A percentile compares a stretch with the other conserved stretches of the same genome.
Evolutionary conservation across 1,140 invertebrate species (phyloP).

Genomic region (Drosophila aff.): DNA sequence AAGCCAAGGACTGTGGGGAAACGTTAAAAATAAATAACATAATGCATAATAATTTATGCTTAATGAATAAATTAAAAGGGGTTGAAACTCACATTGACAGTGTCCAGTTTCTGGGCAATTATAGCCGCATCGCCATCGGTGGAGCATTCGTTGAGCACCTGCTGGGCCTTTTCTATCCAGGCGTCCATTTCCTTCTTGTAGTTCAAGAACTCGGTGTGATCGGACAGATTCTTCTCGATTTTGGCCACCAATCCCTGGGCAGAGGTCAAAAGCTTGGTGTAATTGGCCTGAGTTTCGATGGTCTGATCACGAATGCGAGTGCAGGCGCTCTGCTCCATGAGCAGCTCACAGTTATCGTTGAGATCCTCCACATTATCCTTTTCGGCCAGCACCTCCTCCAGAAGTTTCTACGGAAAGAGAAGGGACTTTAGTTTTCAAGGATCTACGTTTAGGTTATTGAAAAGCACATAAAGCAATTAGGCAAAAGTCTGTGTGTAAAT

Average conservation of each 20-base stretch:
- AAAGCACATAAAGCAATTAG: conserved; percentile 64
- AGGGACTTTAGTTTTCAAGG: conserved; percentile 17
- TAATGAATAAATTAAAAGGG: neutral
- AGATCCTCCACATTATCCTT: conserved; percentile 93
- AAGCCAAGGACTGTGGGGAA: conserved; percentile 87
- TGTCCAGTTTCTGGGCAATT: conserved; percentile 94
- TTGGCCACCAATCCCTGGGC: conserved; percentile 92
- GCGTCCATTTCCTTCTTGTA: conserved; percentile 92
- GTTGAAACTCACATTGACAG: conserved; percentile 86
- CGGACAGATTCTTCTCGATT: conserved; percentile 94
- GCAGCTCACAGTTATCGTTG: conserved; percentile 93
- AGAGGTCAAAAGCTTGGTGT: conserved; percentile 91
- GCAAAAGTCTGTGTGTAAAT: conserved; percentile 65
- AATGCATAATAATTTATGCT: no score
- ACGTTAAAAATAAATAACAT: neutral
- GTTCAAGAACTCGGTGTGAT: conserved; percentile 95
- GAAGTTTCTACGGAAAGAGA: conserved; percentile 86
- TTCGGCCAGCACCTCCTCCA: conserved; percentile 91
- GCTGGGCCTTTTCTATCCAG: conserved; percentile 92
- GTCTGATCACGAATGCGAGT: conserved; percentile 94
- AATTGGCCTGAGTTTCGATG: conserved; percentile 92
- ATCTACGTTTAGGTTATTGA: neutral
- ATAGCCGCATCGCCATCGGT: conserved; percentile 92
- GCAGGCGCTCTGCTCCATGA: conserved; percentile 94
- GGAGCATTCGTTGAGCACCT: conserved; percentile 92